A percentile compares a stretch with the other conserved stretches of the same genome.
Evolutionary conservation across 2,888 invertebrate species (phyloP).

Genomic region (Dascillus cervinus): DNA sequence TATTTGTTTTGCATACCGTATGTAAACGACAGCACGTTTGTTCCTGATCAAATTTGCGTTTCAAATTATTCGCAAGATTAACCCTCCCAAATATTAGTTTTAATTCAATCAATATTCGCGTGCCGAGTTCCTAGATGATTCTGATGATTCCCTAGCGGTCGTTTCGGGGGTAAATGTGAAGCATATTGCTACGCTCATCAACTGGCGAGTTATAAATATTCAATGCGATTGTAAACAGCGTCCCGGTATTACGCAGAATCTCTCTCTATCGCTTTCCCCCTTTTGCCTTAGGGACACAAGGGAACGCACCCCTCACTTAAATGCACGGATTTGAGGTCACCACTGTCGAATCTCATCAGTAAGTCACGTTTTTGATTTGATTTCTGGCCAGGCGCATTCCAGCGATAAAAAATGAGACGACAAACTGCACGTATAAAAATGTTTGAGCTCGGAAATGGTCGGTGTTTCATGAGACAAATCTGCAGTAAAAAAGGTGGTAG

Average conservation of each 20-base stretch:
- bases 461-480: constrained; percentile 29
- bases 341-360: constrained; percentile 42
- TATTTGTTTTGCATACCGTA: constrained; percentile 19
- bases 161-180: constrained; percentile 39
- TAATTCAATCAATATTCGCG: constrained; percentile 42
- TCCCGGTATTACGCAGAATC: constrained; percentile 18
- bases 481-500: constrained; percentile 25
- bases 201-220: constrained; percentile 45
- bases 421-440: constrained; percentile 41
- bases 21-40: constrained; percentile 28
- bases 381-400: no score
- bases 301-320: constrained; percentile 20
- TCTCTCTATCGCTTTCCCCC: constrained; percentile 14
- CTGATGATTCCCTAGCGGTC: constrained; percentile 32
- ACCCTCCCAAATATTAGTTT: constrained; percentile 44
- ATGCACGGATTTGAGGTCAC: constrained; percentile 43
- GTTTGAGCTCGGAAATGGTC: constrained; percentile 39
- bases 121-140: constrained; percentile 20
- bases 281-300: constrained; percentile 21
- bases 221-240: constrained; percentile 43
- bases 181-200: constrained; percentile 46
- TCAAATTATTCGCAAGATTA: constrained; percentile 43
- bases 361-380: constrained; percentile 41
- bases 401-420: no score
- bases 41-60: constrained; percentile 40